Conservation (phyloP, 2,888 invertebrate species). For the Diarsia mendica region DNA sequence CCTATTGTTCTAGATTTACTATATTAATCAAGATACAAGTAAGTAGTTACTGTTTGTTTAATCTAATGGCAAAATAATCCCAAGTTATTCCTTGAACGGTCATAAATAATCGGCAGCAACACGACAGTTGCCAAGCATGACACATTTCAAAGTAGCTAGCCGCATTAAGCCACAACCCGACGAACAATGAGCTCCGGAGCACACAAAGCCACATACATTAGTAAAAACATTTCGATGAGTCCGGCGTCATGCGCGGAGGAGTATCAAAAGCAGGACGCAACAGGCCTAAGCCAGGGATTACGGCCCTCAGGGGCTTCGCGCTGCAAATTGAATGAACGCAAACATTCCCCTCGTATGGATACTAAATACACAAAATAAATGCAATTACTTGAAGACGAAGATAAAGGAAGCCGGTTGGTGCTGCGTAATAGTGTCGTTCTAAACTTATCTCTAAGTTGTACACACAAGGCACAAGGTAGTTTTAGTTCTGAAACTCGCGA, state of each 20-base stretch:
- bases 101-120: conserved; percentile 4
- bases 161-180: conserved; percentile 20
- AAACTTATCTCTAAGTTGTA: conserved; percentile 41
- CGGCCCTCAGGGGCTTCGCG: conserved; percentile 85
- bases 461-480: neutral
- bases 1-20: neutral
- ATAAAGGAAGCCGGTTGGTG: conserved; percentile 60
- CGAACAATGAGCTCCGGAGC: conserved; percentile 31
- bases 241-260: conserved; percentile 59
- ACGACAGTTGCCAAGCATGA: neutral
- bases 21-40: neutral
- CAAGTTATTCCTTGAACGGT: neutral
- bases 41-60: neutral
- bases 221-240: conserved; percentile 66
- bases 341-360: conserved; percentile 75
- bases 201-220: conserved; percentile 56
- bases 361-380: conserved; percentile 76
- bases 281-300: conserved; percentile 87
- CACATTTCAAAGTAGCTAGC: neutral
- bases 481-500: conserved; percentile 27
- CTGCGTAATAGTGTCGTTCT: conserved; percentile 47
- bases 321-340: conserved; percentile 87
- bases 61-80: neutral
- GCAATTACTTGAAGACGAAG: conserved; percentile 70
- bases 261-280: conserved; percentile 83